Evolutionary conservation across 2,888 invertebrate genomes (phyloP), one percentile per base, ranked within the genome.

Genomic region (Hemistola chrysoprasaria): DNA sequence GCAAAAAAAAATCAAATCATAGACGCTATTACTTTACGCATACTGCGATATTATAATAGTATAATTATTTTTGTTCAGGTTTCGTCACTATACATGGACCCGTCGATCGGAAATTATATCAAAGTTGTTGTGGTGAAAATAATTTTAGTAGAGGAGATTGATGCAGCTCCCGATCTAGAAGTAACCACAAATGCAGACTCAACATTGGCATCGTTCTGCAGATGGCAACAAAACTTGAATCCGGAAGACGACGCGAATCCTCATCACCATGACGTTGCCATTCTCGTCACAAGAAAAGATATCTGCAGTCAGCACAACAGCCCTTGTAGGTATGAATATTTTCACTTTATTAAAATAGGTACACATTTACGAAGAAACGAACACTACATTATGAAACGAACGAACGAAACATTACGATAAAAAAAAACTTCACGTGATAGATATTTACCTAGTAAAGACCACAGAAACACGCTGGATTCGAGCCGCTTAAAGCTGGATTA

Each of bases 111-210:
- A 32, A 97, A 97, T 82, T 94, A 95, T 71, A 94, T 97, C 62
- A 95, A 96, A 77, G 93, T 97, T 44, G 95, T 95, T n/a, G 94
- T 97, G 22, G 97, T 97, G 7, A 92, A 94, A 68, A 94, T 97
- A 30, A 92, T 97, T 50, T 88, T 96, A 11, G 90, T 97, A 49
- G 94, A 95, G 64, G 92, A 93, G 47, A 80, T 89, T 44, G 83
- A 89, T 49, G 90, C 91, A 31, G 85, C 86, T 53, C 92, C 92
- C 39, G 92, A 92, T 37, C 81, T 96, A 39, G 92, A 94, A 70
- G 91, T 95, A 27, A 93, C 94, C 1, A 92, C 94, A 35, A 95
- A 96, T 75, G 97, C 97, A 0, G 96, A 97, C 69, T 90, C 91
- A 51, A 95, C 96, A 6, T 89, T 97, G 47, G 92, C 92, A 52